Evolutionary conservation across 2,888 invertebrate genomes (phyloP), one percentile per base, ranked within the genome.

Genomic region (Pseudococcus viburni): DNA sequence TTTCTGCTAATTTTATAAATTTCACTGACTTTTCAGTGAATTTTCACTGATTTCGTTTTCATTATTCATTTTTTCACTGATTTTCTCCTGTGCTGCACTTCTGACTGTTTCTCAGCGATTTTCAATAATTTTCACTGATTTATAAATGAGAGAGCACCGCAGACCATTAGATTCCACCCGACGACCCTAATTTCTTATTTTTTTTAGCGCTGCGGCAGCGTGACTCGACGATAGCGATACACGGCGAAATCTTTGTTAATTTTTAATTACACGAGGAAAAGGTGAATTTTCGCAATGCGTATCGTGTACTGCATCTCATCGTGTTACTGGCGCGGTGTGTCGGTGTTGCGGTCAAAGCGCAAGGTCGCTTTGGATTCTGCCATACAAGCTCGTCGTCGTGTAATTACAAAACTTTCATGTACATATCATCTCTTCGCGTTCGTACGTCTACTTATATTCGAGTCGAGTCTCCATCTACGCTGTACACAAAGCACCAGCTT

Each of bases 331-430:
- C 4, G 48, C 48, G 59, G 59, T 33, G 26, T 55, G 55, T 46
- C 55, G 55, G 19, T 64, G 64, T 64, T 64, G 64, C 73, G 73
- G 33, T 73, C 73, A 73, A 73, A 73, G 73, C 33, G 26, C 73
- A 73, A 73, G 73, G 73, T 73, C 73, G 33, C 73, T 73, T 73
- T 33, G 22, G 6, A 73, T 64, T 64, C 64, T 22, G 11, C 19
- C 19, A 64, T 64, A 64, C 22, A 22, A 73, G 73, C 73, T 73
- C 73, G 33, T 17, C 73, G 15, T 12, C 19, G 22, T 64, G 22
- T 64, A 64, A 64, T 64, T 64, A 64, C 64, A 64, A 64, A 64
- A 64, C 64, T 64, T 64, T 64, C 64, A 64, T 64, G 22, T n/a
- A 55, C 7, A 33, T 33, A 1, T 33, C 26, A 33, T 33, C 26